Conservation (phyloP, 2,888 invertebrate genomes). For the Alloscopus bannaensis region DNA sequence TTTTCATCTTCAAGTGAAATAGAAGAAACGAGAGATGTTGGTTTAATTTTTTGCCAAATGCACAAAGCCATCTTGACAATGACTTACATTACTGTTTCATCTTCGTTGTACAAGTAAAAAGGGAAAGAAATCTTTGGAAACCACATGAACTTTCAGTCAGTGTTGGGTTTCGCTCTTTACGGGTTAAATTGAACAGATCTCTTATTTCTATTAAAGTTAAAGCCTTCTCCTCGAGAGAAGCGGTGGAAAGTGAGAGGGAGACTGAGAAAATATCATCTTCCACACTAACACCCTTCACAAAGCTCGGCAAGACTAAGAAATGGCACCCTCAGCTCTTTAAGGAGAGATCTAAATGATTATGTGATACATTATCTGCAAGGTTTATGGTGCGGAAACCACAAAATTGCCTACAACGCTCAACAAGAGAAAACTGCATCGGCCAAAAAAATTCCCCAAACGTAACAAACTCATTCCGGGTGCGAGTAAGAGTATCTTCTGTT, state of each 20-base stretch:
- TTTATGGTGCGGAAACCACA: slow-evolving; percentile 58
- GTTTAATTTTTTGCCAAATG: slow-evolving; percentile 45
- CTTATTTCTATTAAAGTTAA: slow-evolving; percentile 42
- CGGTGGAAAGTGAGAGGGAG: not conserved
- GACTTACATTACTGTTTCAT: slow-evolving; percentile 27
- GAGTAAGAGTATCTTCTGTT: no score
- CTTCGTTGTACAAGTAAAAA: slow-evolving; percentile 17
- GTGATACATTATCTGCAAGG: slow-evolving; percentile 55
- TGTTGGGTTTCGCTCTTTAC: slow-evolving; percentile 28
- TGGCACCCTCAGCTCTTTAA: slow-evolving; percentile 30
- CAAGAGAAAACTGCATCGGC: no score
- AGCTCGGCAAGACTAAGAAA: slow-evolving; percentile 17
- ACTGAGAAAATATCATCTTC: slow-evolving; percentile 35
- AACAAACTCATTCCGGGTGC: no score
- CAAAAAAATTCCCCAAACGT: no score
- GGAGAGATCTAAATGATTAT: slow-evolving; percentile 52
- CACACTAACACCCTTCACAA: slow-evolving; percentile 30
- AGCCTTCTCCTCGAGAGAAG: no score
- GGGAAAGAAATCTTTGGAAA: slow-evolving; percentile 34
- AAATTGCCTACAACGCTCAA: slow-evolving; percentile 54
- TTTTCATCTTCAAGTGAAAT: no score
- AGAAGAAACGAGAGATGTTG: not conserved
- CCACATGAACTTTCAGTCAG: no score
- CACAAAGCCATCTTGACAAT: slow-evolving; percentile 34
- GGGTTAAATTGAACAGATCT: slow-evolving; percentile 50